Evolutionary conservation across 1,140 invertebrate genomes (phyloP).

Genomic region (Melanaphis sacchari): DNA sequence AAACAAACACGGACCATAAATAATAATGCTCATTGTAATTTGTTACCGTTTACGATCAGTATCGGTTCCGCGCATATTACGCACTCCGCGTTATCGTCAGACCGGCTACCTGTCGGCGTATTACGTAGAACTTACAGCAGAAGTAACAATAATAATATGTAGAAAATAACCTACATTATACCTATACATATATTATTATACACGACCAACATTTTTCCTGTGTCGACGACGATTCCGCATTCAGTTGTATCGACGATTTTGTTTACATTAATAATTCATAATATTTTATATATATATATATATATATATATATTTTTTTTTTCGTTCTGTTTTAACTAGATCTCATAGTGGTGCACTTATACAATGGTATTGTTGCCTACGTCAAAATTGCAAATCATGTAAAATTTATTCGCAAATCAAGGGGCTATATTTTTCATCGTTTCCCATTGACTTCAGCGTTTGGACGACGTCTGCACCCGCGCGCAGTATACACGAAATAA

Average conservation of each 20-base stretch:
- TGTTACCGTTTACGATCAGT: constrained; percentile 6
- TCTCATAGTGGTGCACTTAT: neutral
- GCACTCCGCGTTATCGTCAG: neutral
- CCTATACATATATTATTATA: neutral
- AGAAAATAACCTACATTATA: neutral
- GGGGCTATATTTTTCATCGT: neutral
- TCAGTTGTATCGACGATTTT: neutral
- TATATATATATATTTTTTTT: neutral
- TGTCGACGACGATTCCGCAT: neutral
- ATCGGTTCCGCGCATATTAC: neutral
- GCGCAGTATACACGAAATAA: neutral
- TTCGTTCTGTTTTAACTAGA: neutral
- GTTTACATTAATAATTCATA: neutral
- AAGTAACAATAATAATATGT: neutral
- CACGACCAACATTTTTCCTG: neutral
- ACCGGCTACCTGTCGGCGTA: neutral
- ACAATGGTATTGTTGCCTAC: neutral
- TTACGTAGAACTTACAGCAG: neutral
- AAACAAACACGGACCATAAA: neutral
- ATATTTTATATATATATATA: too few species aligned
- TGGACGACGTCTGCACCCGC: neutral
- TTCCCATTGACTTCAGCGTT: neutral
- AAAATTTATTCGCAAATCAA: neutral
- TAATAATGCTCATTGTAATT: neutral
- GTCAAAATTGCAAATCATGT: neutral